Percentiles rank a stretch among this genome's conserved stretches.
Evolutionary conservation across 2,888 invertebrate genomes (phyloP).

Genomic region (Diabrotica balteata): DNA sequence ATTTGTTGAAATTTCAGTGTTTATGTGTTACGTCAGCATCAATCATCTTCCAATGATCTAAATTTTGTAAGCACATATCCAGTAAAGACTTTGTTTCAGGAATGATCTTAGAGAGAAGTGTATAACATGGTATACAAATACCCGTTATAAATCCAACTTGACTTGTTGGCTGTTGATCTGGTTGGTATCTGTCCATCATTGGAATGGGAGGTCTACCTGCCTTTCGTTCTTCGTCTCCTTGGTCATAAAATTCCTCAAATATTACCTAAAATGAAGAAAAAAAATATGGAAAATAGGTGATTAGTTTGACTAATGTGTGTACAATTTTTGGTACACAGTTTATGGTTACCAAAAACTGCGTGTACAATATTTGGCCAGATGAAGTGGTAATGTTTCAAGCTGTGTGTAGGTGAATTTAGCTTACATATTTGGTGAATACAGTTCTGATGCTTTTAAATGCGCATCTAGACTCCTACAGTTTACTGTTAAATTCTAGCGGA

Average conservation of each 20-base stretch:
- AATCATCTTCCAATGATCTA: slow-evolving; percentile 67
- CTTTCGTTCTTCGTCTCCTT: slow-evolving; percentile 63
- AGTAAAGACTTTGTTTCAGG: slow-evolving; percentile 76
- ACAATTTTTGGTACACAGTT: too few species aligned
- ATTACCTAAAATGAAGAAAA: slow-evolving; percentile 63
- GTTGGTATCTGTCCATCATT: slow-evolving; percentile 72
- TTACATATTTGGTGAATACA: too few species aligned
- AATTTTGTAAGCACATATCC: slow-evolving; percentile 71
- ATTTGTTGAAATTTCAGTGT: too few species aligned
- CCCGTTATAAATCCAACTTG: slow-evolving; percentile 84
- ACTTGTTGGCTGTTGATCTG: slow-evolving; percentile 76
- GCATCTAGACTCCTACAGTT: too few species aligned
- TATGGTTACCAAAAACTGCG: neutral
- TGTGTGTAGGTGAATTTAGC: too few species aligned
- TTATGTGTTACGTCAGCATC: slow-evolving; percentile 44
- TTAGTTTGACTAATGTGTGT: too few species aligned
- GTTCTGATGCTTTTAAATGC: too few species aligned
- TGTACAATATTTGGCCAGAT: too few species aligned
- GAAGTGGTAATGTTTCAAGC: too few species aligned
- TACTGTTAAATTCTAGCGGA: too few species aligned
- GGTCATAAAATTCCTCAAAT: slow-evolving; percentile 82
- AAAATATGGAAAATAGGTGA: neutral
- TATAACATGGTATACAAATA: slow-evolving; percentile 84
- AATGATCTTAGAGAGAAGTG: slow-evolving; percentile 70
- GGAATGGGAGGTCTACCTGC: slow-evolving; percentile 70